Percentiles rank a stretch among this genome's conserved stretches.
phyloP scores from a whole-genome alignment of 1,140 invertebrate species.

The Drosophila repletoides region DNA sequence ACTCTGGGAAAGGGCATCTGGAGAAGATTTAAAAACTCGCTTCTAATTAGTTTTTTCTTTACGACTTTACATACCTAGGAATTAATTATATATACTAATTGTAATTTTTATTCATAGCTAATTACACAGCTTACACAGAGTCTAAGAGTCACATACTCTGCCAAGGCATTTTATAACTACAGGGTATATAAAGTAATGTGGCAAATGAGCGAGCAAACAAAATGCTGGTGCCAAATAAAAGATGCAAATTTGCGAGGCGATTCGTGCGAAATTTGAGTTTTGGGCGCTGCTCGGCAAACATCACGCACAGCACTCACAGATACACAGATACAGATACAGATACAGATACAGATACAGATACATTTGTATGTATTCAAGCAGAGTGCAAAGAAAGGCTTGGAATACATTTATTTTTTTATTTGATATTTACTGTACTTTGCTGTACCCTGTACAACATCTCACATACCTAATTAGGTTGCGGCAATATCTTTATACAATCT shows the following conservation, averaged over 20 bases:
- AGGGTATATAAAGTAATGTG: slow-evolving; percentile 19
- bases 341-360: not conserved
- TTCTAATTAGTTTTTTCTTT: too few relatives aligned
- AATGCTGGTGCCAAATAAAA: slow-evolving; percentile 54
- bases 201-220: slow-evolving; percentile 57
- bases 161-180: not conserved
- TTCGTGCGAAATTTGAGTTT: slow-evolving; percentile 53
- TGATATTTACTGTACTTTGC: not conserved
- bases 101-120: too few relatives aligned
- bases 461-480: not conserved
- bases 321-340: not conserved
- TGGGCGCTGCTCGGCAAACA: slow-evolving; percentile 32
- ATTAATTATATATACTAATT: too few relatives aligned
- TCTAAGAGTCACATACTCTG: not conserved
- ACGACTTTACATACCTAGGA: too few relatives aligned
- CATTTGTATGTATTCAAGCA: slow-evolving; percentile 12
- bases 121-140: not conserved
- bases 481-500: not conserved
- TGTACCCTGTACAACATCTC: too few relatives aligned
- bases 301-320: slow-evolving; percentile 8
- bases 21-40: too few relatives aligned
- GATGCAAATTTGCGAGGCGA: slow-evolving; percentile 59
- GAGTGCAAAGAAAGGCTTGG: slow-evolving; percentile 68
- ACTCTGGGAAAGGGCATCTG: too few relatives aligned
- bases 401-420: slow-evolving; percentile 4